A percentile compares a stretch with the other conserved stretches of the same genome.
Conservation (phyloP, 2,113 vertebrate genomes). For the Ictidomys tridecemlineatus region DNA sequence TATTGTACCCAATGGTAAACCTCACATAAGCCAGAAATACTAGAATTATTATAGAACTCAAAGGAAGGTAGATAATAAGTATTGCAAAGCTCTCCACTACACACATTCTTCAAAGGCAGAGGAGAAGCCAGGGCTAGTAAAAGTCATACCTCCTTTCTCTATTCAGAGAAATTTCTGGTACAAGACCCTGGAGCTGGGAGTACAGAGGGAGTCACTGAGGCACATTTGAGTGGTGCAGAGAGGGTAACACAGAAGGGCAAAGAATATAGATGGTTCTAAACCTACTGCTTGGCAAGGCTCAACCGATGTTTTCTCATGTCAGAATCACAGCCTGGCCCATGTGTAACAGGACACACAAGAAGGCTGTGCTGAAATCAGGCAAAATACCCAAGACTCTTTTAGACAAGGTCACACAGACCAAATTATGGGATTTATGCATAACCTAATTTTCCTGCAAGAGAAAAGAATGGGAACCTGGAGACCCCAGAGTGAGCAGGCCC, state of each 20-base stretch:
- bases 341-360: not conserved
- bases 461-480: not conserved
- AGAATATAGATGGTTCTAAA: no score
- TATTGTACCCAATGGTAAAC: not conserved
- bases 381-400: not conserved
- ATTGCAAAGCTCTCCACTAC: not conserved
- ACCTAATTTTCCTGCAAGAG: not conserved
- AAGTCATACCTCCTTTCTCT: not conserved
- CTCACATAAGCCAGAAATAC: not conserved
- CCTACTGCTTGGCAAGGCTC: not conserved
- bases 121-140: accelerated
- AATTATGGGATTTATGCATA: not conserved
- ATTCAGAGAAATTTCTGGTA: not conserved
- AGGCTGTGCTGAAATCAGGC: not conserved
- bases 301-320: not conserved
- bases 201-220: not conserved
- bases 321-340: not conserved
- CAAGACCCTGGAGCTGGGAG: not conserved
- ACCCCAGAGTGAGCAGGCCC: not conserved
- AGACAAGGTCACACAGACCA: not conserved
- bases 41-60: no score
- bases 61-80: no score
- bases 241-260: not conserved
- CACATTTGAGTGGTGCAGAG: accelerated
- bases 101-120: not conserved